Evolutionary conservation across 2,797 vertebrate species (phyloP).

Genomic region (Enteromius trimaculatus): DNA sequence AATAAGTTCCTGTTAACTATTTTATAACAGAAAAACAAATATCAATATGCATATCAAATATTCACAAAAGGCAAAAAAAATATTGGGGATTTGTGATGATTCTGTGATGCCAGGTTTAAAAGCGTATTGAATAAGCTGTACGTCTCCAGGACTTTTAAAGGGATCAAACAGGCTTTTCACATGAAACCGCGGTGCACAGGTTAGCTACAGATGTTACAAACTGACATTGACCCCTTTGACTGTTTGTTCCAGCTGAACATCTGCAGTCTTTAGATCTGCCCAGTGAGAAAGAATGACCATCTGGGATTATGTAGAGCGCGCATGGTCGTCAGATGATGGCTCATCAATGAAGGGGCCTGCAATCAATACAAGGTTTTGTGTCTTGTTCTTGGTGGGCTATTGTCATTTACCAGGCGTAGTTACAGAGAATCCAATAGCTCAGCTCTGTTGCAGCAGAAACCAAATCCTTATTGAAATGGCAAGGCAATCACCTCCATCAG

Average conservation of each 20-base stretch:
- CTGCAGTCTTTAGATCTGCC: conserved; percentile 70
- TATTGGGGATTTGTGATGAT: background rate
- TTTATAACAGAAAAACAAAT: background rate
- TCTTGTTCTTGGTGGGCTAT: conserved; percentile 32
- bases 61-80: background rate
- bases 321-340: conserved; percentile 68
- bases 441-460: background rate
- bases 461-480: background rate
- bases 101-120: background rate
- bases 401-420: conserved; percentile 30
- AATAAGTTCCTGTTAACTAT: too few species aligned
- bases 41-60: background rate
- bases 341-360: conserved; percentile 53
- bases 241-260: conserved; percentile 76
- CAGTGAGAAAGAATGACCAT: conserved; percentile 63
- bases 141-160: conserved; percentile 57
- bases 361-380: conserved; percentile 33
- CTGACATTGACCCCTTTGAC: conserved; percentile 68
- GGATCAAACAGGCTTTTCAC: conserved; percentile 68
- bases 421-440: background rate
- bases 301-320: conserved; percentile 67
- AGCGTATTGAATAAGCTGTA: background rate
- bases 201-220: conserved; percentile 75
- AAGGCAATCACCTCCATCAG: background rate
- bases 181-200: conserved; percentile 67